phyloP scores from a whole-genome alignment of 2,888 invertebrate genomes.

The Plagodis pulveraria region DNA sequence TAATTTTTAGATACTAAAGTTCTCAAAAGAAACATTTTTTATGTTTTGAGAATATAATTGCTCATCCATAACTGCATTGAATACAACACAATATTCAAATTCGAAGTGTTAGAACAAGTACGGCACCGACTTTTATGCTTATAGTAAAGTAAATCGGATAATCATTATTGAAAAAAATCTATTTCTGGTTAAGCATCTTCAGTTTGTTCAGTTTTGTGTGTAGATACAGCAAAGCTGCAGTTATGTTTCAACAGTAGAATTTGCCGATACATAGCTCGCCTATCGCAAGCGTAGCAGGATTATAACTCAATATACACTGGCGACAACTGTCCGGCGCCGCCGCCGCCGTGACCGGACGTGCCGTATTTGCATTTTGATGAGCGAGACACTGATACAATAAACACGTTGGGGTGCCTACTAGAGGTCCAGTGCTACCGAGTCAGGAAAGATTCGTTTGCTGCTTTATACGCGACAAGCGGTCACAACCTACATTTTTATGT shows the following conservation, averaged over 20 bases:
- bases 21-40: too few species aligned
- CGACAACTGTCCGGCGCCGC: slow-evolving; percentile 72
- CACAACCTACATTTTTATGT: too few species aligned
- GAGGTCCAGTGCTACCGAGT: slow-evolving; percentile 38
- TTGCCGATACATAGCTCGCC: slow-evolving; percentile 1
- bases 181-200: too few species aligned
- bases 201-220: too few species aligned
- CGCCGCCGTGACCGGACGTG: slow-evolving; percentile 44
- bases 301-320: slow-evolving; percentile 79
- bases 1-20: too few species aligned
- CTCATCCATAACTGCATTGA: too few species aligned
- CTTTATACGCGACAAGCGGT: slow-evolving; percentile 4
- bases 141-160: too few species aligned
- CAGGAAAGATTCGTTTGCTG: slow-evolving; percentile 8
- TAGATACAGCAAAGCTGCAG: slow-evolving; percentile 1
- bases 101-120: too few species aligned
- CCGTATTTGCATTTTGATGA: slow-evolving; percentile 85
- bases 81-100: too few species aligned
- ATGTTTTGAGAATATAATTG: too few species aligned
- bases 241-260: slow-evolving; percentile 3
- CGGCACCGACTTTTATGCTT: too few species aligned
- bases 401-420: slow-evolving; percentile 61
- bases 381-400: slow-evolving; percentile 82
- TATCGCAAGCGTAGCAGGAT: slow-evolving; percentile 36
- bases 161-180: too few species aligned